phyloP scores from a whole-genome alignment of 2,797 vertebrate genomes.

The Pangasius sanitwongsei region DNA sequence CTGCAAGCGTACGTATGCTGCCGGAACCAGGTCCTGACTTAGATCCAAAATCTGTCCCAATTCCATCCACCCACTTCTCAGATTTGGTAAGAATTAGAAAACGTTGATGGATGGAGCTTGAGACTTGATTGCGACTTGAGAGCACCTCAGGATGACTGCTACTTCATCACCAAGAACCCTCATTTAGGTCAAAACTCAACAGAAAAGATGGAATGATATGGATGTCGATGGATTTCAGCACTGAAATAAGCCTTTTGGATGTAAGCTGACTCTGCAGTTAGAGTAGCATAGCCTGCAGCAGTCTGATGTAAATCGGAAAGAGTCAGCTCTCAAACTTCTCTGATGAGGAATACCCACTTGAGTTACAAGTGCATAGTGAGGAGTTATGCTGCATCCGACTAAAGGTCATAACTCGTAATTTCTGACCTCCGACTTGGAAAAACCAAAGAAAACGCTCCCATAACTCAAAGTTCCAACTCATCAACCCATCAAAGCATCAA shows the following conservation, averaged over 20 bases:
- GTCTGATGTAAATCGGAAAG: neutral
- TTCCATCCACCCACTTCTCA: conserved; percentile 4
- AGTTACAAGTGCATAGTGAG: neutral
- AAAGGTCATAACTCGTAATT: neutral
- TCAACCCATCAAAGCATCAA: neutral
- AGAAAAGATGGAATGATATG: conserved; percentile 1
- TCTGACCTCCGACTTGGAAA: neutral
- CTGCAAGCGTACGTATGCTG: neutral
- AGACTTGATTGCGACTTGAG: neutral
- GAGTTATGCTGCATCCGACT: neutral
- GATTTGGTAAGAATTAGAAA: neutral
- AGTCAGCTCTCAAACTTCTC: neutral
- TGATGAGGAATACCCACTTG: neutral
- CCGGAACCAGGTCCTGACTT: neutral
- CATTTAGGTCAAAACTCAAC: conserved; percentile 13
- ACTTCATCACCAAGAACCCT: conserved; percentile 3
- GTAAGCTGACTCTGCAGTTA: neutral
- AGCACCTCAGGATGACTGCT: neutral
- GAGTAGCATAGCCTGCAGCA: neutral
- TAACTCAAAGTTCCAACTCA: neutral
- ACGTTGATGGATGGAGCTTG: neutral
- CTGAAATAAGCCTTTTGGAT: neutral
- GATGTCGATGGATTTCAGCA: neutral
- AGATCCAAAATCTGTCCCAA: neutral
- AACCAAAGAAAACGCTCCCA: neutral